Evolutionary conservation across 2,797 vertebrate genomes (phyloP).

Genomic region (Numenius phaeopus): DNA sequence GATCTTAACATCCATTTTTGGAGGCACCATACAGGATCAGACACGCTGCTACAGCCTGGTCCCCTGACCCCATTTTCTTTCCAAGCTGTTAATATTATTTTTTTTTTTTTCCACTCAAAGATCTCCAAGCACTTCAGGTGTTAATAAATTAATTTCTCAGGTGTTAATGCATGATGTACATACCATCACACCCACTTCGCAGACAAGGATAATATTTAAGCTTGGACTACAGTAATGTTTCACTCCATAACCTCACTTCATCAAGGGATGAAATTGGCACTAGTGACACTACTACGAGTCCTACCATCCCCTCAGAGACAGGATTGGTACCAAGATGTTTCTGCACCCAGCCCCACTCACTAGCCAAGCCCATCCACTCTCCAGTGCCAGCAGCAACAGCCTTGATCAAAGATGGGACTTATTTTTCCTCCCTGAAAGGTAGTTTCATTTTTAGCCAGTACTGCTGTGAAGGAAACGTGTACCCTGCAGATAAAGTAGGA

Average conservation of each 20-base stretch:
- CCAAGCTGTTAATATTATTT: neutral
- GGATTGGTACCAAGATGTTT: neutral
- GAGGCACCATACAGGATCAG: neutral
- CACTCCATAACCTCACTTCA: fast-evolving
- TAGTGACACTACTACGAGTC: fast-evolving
- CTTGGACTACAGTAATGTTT: fast-evolving
- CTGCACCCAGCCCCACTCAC: neutral
- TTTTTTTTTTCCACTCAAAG: fast-evolving
- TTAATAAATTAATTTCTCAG: neutral
- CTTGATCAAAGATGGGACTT: neutral
- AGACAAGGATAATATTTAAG: fast-evolving
- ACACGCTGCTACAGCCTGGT: neutral
- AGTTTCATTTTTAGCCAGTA: neutral
- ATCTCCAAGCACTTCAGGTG: neutral
- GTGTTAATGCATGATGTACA: fast-evolving
- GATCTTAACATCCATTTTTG: too few relatives aligned
- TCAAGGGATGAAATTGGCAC: fast-evolving
- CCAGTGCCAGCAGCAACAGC: neutral
- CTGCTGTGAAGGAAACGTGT: fast-evolving
- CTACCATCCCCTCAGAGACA: neutral
- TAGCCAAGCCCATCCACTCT: neutral
- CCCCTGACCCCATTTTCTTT: neutral
- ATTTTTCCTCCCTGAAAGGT: fast-evolving
- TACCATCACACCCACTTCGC: too few relatives aligned
- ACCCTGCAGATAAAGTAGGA: neutral